Evolutionary conservation across 2,888 invertebrate genomes (phyloP), one percentile per base, ranked within the genome.

Genomic region (Isotomurus palustris): DNA sequence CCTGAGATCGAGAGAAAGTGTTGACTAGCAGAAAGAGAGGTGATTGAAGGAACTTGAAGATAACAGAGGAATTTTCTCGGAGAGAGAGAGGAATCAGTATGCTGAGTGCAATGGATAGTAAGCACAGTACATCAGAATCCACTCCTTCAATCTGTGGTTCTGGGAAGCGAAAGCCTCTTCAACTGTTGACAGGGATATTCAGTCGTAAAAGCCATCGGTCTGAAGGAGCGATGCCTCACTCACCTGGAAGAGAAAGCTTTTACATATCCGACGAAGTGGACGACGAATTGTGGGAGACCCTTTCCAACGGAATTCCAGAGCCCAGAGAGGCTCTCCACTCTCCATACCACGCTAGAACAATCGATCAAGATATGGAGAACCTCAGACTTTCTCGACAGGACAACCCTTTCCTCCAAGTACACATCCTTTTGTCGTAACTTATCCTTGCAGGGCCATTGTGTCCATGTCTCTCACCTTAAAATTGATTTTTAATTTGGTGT

Each of bases 361-460:
- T 68, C 44, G 87, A 87, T 72, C 86, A 87, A 76, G 89, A 89
- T 73, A 88, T 89, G 87, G 87, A 88, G 74, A 86, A 87, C 24
- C 78, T 89, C 41, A 80, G 88, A 71, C 80, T 87, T 44, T 88
- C 88, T 8, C 79, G 89, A 60, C 88, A 88, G 76, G 89, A 90
- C 75, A 89, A 90, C 77, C 89, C 89, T 2, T 88, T 87, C 74
- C 78, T 89, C 61, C 86, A 87, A 82, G 87, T 86, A 74, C 51
- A 21, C 24, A 12, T 27, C 12, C n/a, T n/a, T n/a, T n/a, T n/a
- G n/a, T n/a, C n/a, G n/a, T n/a, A n/a, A n/a, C n/a, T n/a, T n/a
- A n/a, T n/a, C n/a, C n/a, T n/a, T n/a, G n/a, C n/a, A n/a, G n/a
- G n/a, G n/a, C n/a, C n/a, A n/a, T n/a, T n/a, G n/a, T n/a, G n/a